phyloP scores from a whole-genome alignment of 1,140 invertebrate genomes.

The Drosophila watanabei region DNA sequence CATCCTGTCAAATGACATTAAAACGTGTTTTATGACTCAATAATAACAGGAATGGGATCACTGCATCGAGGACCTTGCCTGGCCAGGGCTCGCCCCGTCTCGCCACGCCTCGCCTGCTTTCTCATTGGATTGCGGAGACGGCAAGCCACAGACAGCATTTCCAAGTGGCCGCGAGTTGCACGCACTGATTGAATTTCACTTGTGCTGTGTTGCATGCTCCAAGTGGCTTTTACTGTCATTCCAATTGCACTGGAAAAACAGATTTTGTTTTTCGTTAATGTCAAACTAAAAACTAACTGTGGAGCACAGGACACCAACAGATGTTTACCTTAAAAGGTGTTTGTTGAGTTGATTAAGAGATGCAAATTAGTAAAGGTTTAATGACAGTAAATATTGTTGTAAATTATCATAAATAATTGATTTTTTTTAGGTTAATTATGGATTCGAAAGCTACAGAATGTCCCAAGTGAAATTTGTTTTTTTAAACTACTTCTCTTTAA shows the following conservation, averaged over 20 bases:
- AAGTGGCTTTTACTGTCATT: conserved; percentile 25
- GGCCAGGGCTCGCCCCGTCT: not conserved
- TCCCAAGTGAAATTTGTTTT: not conserved
- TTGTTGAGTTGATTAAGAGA: not conserved
- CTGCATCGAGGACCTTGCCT: conserved; percentile 3
- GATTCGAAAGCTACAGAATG: not conserved
- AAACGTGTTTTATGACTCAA: conserved; percentile 80
- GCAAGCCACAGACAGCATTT: conserved; percentile 64
- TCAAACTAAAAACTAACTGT: not conserved
- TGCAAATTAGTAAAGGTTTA: not conserved
- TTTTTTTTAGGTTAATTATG: not conserved
- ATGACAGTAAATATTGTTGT: not conserved
- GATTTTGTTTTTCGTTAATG: not conserved
- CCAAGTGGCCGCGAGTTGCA: conserved; percentile 72
- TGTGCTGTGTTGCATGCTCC: conserved; percentile 32
- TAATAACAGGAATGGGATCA: conserved; percentile 37
- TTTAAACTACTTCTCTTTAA: not conserved
- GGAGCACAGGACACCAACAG: not conserved
- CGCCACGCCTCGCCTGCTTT: not conserved
- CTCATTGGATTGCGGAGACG: conserved; percentile 37
- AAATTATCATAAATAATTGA: not conserved
- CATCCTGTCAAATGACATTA: conserved; percentile 68
- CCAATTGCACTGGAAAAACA: conserved; percentile 10
- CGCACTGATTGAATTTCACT: conserved; percentile 76
- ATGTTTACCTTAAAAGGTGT: not conserved